Percentiles rank a stretch among this genome's conserved stretches.
Evolutionary conservation across 2,113 vertebrate species (phyloP).

Genomic region (Sander vitreus): DNA sequence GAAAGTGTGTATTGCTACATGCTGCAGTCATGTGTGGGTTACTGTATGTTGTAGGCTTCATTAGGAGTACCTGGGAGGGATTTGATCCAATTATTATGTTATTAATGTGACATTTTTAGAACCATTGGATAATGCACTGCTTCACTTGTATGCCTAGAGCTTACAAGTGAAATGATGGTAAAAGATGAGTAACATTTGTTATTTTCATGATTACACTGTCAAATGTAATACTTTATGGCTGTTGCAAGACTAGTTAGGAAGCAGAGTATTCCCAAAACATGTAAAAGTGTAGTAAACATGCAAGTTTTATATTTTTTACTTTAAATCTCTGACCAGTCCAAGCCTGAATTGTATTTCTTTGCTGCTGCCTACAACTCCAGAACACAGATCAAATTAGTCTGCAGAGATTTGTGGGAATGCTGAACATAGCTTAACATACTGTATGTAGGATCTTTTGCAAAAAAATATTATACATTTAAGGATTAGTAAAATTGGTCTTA

Average conservation of each 20-base stretch:
- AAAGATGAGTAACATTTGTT: neutral
- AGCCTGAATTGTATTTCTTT: neutral
- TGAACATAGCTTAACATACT: neutral
- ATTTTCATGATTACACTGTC: neutral
- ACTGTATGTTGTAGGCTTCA: neutral
- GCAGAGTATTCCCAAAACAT: neutral
- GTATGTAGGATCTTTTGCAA: too few relatives aligned
- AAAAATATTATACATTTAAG: neutral
- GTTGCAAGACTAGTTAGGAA: neutral
- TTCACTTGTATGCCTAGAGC: neutral
- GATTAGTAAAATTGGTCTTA: constrained; percentile 19
- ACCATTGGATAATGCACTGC: neutral
- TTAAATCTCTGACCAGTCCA: neutral
- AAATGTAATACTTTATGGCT: neutral
- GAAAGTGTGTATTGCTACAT: neutral
- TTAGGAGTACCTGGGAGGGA: neutral
- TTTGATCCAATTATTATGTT: neutral
- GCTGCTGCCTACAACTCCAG: neutral
- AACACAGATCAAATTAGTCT: neutral
- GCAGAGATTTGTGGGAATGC: neutral
- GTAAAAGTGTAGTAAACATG: neutral
- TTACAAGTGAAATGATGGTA: neutral
- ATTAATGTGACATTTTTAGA: constrained; percentile 8
- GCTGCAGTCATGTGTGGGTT: neutral
- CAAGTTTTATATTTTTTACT: neutral